Percentiles rank a stretch among this genome's conserved stretches.
phyloP scores from a whole-genome alignment of 1,140 invertebrate species.

The Drosophila biarmipes region DNA sequence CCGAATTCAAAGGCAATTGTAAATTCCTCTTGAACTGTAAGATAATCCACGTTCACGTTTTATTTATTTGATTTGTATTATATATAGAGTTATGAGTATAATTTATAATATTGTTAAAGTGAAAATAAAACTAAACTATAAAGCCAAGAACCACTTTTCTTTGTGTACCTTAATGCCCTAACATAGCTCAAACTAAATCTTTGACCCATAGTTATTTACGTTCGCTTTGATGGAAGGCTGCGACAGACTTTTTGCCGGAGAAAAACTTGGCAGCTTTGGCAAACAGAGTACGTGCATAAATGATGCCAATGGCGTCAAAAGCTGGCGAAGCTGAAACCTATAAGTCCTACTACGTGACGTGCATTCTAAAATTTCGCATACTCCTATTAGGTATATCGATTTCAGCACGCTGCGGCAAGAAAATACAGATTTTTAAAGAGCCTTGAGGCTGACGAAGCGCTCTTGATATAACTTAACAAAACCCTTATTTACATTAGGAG shows the following conservation, averaged over 20 bases:
- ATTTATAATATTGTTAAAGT: constrained; percentile 29
- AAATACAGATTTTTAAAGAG: neutral
- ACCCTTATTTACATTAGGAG: too few species aligned
- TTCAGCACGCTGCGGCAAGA: neutral
- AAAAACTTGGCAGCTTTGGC: constrained; percentile 26
- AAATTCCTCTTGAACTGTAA: constrained; percentile 32
- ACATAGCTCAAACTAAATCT: constrained; percentile 11
- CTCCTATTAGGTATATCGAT: constrained; percentile 23
- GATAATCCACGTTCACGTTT: constrained; percentile 30
- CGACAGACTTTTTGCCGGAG: constrained; percentile 10
- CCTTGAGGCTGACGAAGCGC: neutral
- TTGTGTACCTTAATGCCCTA: neutral
- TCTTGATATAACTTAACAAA: neutral
- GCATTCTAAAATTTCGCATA: constrained; percentile 23
- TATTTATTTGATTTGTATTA: constrained; percentile 43
- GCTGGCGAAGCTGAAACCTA: constrained; percentile 29
- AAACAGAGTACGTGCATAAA: constrained; percentile 42
- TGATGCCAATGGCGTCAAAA: constrained; percentile 26
- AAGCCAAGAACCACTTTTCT: neutral
- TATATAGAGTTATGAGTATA: constrained; percentile 28
- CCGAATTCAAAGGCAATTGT: constrained; percentile 10
- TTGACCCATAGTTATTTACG: constrained; percentile 9
- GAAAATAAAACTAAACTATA: neutral
- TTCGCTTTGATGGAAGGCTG: constrained; percentile 9
- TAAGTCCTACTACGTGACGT: constrained; percentile 36